Base-by-base conservation (phyloP, 2,797 vertebrate species). In the Sebastes minor region DNA sequence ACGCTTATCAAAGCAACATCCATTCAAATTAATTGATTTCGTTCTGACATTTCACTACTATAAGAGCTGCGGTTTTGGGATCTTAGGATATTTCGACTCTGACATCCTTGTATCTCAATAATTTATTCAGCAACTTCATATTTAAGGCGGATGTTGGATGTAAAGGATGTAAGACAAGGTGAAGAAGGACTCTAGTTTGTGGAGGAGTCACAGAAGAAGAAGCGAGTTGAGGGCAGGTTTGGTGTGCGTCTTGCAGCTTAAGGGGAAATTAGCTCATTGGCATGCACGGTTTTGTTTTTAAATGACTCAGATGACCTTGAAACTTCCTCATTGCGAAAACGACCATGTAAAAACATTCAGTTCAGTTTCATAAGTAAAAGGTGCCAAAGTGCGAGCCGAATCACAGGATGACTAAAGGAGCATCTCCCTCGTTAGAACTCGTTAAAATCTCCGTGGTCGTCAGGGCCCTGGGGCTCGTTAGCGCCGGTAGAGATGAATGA, bases 401-500 rank as follows among this genome's bases (percentile, higher is more conserved):
- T 80, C 67, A 18, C 4, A 57, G 76, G 72, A 71, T 60, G 46
- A 1, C 22, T 52, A 64, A 83, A 84, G 76, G 74, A 88, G 71
- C 70, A 71, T 88, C 84, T 83, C 57, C 59, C 83, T 90, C 55
- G 30, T 91, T 92, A 87, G 72, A 66, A 85, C 88, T 92, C 4
- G 81, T 90, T 92, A 90, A 89, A 85, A 74, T 89, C 82, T 88
- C 63, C 0, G 72, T 62, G 76, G 74, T 85, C 10, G 46, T 80
- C 62, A 32, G 73, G 60, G 80, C 79, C 88, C 76, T 3, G 30
- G 75, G 78, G 81, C 84, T 92, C 71, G 82, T 94, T 93, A 88
- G 78, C 70, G 76, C 81, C 32, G 13, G 42, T 30, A 1, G 55
- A 85, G 89, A 90, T 94, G 86, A 94, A 93, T 93, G 79, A 78